Evolutionary conservation across 1,140 invertebrate genomes (phyloP).

Genomic region (Dendroctonus ponderosae): DNA sequence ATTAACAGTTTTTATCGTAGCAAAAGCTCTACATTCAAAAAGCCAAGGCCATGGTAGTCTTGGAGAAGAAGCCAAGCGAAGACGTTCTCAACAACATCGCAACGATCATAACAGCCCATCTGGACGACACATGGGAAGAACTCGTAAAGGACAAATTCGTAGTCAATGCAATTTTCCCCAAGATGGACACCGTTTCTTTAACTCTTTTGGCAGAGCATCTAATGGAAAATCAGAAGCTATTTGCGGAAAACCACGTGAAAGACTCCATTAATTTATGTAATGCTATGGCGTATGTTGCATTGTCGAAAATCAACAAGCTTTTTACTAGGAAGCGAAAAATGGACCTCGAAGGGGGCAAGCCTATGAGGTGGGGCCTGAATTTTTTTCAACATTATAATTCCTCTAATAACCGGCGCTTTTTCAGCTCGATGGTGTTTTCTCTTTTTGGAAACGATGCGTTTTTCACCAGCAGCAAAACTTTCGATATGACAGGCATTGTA

Average conservation of each 20-base stretch:
- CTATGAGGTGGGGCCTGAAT: conserved; percentile 17
- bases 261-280: conserved; percentile 34
- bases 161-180: conserved; percentile 36
- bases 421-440: too few species aligned
- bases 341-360: background rate
- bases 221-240: conserved; percentile 11
- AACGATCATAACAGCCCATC: conserved; percentile 32
- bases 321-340: conserved; percentile 39
- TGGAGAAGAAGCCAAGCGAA: conserved; percentile 37
- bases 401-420: too few species aligned
- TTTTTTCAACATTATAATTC: background rate
- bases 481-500: background rate
- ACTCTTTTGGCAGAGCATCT: conserved; percentile 31
- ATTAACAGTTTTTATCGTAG: conserved; percentile 36
- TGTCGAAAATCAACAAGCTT: conserved; percentile 40
- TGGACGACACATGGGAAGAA: conserved; percentile 41
- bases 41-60: conserved; percentile 40
- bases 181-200: conserved; percentile 35
- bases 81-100: conserved; percentile 37
- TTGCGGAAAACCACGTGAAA: conserved; percentile 20
- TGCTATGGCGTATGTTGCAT: conserved; percentile 29
- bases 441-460: too few species aligned
- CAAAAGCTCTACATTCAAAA: conserved; percentile 47
- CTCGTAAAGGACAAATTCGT: conserved; percentile 42
- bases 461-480: too few species aligned